These are phyloP conservation scores for Pipistrellus pipistrellus DNA, from an alignment of 2,797 vertebrate species.

Conservation along the genomic window DNA sequence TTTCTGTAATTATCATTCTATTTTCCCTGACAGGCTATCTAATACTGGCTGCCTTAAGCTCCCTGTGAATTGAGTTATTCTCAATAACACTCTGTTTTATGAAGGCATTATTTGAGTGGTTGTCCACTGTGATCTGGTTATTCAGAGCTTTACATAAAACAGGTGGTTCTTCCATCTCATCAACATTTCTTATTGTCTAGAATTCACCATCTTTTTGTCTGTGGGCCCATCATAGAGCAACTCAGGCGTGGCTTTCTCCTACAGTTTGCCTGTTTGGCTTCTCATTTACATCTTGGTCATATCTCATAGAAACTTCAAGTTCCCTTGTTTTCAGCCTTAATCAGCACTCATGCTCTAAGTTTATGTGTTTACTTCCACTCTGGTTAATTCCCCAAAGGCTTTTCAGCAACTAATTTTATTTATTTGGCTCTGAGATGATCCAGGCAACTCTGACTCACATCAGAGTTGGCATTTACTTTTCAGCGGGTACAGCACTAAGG, in stretches of 20 bases:
- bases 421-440: conserved; percentile 16
- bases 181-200: conserved; percentile 57
- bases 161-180: conserved; percentile 76
- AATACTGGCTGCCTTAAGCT: conserved; percentile 69
- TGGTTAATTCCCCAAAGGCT: conserved; percentile 29
- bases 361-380: not conserved
- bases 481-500: not conserved
- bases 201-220: conserved; percentile 38
- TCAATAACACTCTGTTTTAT: conserved; percentile 78
- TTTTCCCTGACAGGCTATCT: conserved; percentile 80
- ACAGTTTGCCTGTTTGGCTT: not conserved
- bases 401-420: conserved; percentile 11
- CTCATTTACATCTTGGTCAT: not conserved
- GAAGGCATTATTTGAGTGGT: conserved; percentile 78
- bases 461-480: not conserved
- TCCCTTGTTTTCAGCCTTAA: not conserved
- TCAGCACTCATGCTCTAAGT: not conserved
- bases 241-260: not conserved
- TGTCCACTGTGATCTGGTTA: conserved; percentile 81
- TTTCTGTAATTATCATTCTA: conserved; percentile 77
- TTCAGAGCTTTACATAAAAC: conserved; percentile 80
- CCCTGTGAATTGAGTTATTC: conserved; percentile 84
- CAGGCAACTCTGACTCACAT: not conserved
- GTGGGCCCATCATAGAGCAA: not conserved
- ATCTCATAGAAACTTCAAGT: not conserved